Base-by-base conservation (phyloP, 2,888 invertebrate genomes). In the Epinotia demarniana region DNA sequence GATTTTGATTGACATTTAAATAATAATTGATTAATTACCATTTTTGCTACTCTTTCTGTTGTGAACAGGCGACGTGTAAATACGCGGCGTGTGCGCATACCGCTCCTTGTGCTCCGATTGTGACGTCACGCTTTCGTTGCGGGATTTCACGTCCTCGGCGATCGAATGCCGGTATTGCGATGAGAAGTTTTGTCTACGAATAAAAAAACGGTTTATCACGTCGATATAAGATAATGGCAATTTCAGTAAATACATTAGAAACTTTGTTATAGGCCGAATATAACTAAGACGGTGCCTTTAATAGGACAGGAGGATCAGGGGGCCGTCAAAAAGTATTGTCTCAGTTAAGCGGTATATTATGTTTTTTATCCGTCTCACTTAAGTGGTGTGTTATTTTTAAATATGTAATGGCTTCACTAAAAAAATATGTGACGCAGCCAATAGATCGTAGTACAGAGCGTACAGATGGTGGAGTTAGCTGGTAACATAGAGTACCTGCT, bases 51-150 rank as follows among this genome's bases (percentile, higher is more conserved):
- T 84, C 78, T 94, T 94, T 72, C 92, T 88, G 12, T 89, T 88
- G 74, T 93, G 93, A 3, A 93, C 89, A 0, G 94, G 94, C 1
- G 94, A 94, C 0, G 94, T 93, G 77, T 94, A 94, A 55, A 94
- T 92, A 39, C 94, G 82, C 0, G 92, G 94, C 5, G 92, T 89
- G 43, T 91, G 92, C 16, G 92, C 90, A 71, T 93, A 94, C 43
- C 94, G 80, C 49, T 94, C 93, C 66, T 93, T 92, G 18, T 92
- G 89, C 6, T 92, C 92, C 0, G 90, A 87, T 8, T 92, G 92
- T 0, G 92, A 90, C 0, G 90, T 89, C 2, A 91, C 89, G 58
- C 92, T 92, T 76, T 93, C 94, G 71, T 92, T 91, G 0, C 93
- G 84, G 0, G 94, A 93, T 75, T 93, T 94, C 2, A 91, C 92